A percentile compares a stretch with the other conserved stretches of the same genome.
phyloP scores from a whole-genome alignment of 2,888 invertebrate species.

The Agrotis puta region DNA sequence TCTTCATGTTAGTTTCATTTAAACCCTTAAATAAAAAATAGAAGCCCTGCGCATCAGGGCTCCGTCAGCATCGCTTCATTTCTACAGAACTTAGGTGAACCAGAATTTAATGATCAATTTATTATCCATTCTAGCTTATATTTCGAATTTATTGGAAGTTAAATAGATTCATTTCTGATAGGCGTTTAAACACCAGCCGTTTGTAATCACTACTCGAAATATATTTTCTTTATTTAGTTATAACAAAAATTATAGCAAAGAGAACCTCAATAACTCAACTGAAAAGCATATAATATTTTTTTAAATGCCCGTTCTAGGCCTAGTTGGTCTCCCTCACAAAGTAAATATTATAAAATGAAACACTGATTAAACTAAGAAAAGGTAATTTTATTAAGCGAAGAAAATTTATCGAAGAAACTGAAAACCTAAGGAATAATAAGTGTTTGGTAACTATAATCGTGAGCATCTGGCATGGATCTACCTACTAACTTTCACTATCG shows the following conservation, averaged over 20 bases:
- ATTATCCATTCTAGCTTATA: too few relatives aligned
- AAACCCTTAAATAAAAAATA: too few relatives aligned
- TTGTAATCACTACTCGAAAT: too few relatives aligned
- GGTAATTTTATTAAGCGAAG: conserved; percentile 25
- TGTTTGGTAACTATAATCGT: not conserved
- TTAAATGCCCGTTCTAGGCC: not conserved
- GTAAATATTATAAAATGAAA: conserved; percentile 36
- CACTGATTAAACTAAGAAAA: conserved; percentile 9
- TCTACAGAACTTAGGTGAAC: too few relatives aligned
- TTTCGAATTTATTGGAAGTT: too few relatives aligned
- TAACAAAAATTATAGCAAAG: not conserved
- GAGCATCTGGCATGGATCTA: not conserved
- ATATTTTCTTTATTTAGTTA: not conserved
- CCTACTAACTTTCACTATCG: not conserved
- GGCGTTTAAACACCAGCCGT: too few relatives aligned
- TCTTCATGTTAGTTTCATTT: too few relatives aligned
- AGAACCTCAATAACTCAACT: not conserved
- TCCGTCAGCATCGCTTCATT: too few relatives aligned
- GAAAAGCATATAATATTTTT: conserved; percentile 5
- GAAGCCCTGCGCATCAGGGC: too few relatives aligned
- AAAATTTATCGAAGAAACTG: conserved; percentile 3
- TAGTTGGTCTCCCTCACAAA: conserved; percentile 8
- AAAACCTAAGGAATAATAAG: conserved; percentile 13
- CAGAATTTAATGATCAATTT: too few relatives aligned
- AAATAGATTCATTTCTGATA: too few relatives aligned